These are phyloP conservation scores for Dicentrarchus labrax DNA, from an alignment of 2,113 vertebrate species.

Conservation along the genomic window DNA sequence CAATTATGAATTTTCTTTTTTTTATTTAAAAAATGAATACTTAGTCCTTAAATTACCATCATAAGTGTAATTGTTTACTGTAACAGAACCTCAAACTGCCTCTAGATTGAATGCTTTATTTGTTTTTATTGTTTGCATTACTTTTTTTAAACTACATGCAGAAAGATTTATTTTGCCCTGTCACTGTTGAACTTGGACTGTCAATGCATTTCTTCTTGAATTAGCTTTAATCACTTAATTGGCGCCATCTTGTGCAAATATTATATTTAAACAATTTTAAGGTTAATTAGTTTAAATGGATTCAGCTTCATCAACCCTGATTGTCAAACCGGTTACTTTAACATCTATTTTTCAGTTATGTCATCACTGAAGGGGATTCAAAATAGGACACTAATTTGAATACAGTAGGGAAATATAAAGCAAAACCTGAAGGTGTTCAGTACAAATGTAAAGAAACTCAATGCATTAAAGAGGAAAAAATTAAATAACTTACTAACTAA, in stretches of 20 bases:
- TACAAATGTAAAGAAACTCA: not conserved
- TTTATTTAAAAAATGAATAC: not conserved
- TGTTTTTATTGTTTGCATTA: not conserved
- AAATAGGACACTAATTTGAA: not conserved
- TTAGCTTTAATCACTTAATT: not conserved
- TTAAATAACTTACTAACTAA: no score
- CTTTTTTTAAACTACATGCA: not conserved
- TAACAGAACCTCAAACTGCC: not conserved
- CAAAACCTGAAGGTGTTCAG: not conserved
- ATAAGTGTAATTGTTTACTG: not conserved
- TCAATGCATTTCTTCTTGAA: not conserved
- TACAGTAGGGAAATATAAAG: not conserved
- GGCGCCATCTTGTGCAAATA: not conserved
- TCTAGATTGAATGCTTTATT: not conserved
- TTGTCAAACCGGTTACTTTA: not conserved
- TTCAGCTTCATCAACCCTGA: not conserved
- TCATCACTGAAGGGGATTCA: conserved; percentile 3
- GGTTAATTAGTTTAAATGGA: not conserved
- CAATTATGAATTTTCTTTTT: not conserved
- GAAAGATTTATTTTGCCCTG: not conserved
- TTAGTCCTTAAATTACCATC: not conserved
- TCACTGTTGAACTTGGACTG: not conserved
- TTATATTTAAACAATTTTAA: not conserved
- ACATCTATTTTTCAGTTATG: not conserved
- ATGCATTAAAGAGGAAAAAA: no score